A percentile compares a stretch with the other conserved stretches of the same genome.
Conservation (phyloP, 2,888 invertebrate species). For the Dugesia japonica region DNA sequence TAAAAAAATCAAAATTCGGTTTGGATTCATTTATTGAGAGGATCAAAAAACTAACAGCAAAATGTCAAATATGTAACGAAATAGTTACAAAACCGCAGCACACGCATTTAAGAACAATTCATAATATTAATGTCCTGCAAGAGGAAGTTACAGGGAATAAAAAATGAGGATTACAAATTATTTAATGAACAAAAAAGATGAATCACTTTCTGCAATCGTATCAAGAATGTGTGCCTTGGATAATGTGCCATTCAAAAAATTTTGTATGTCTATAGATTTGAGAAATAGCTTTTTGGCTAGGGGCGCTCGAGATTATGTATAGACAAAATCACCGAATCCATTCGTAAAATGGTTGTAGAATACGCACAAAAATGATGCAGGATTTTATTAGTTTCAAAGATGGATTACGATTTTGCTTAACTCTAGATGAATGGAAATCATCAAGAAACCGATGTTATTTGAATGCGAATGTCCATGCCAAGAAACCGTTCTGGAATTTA, state of each 20-base stretch:
- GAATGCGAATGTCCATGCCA: not conserved
- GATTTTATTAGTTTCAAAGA: not conserved
- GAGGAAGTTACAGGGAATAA: not conserved
- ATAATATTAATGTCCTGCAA: not conserved
- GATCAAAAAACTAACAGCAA: not conserved
- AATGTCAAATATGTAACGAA: not conserved
- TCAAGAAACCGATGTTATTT: not conserved
- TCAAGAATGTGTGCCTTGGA: not conserved
- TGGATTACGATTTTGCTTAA: not conserved
- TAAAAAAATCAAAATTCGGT: not conserved
- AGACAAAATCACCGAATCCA: not conserved
- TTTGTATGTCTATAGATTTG: not conserved
- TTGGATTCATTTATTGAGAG: not conserved
- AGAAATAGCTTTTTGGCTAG: not conserved
- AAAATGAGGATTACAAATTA: not conserved
- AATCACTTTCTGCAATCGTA: no score
- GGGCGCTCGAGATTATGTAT: not conserved
- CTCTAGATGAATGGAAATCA: not conserved
- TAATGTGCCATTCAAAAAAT: not conserved
- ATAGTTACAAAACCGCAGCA: constrained; percentile 2
- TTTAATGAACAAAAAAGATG: not conserved
- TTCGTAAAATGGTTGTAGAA: not conserved
- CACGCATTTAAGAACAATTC: constrained; percentile 7
- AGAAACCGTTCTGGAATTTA: no score
- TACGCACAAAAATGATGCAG: not conserved